These are phyloP conservation scores for Rissa tridactyla DNA, from an alignment of 2,113 vertebrate genomes.

Conservation along the genomic window DNA sequence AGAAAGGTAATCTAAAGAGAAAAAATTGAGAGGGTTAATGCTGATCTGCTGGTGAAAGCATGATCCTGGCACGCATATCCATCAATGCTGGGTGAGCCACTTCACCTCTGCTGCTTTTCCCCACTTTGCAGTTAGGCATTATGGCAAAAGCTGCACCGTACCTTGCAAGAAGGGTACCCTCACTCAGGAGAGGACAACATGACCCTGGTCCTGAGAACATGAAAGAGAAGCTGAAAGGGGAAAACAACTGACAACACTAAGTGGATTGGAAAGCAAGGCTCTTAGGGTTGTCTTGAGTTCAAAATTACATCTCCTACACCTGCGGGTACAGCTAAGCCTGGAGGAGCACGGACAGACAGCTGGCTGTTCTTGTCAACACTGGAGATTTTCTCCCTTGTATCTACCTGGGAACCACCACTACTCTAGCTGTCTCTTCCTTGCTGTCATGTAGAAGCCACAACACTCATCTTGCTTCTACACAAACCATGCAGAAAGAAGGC, in stretches of 20 bases:
- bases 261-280: neutral
- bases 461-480: accelerated
- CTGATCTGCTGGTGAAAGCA: neutral
- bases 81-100: neutral
- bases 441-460: neutral
- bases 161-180: neutral
- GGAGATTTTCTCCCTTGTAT: neutral
- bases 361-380: neutral
- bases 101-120: neutral
- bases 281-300: neutral
- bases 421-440: neutral
- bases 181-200: neutral
- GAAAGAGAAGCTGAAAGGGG: neutral
- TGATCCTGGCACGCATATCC: neutral
- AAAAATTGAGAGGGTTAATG: neutral
- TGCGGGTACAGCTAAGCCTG: accelerated
- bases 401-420: neutral
- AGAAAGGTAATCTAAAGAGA: slow-evolving; percentile 86
- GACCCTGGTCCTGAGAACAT: neutral
- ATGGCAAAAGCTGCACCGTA: neutral
- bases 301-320: neutral
- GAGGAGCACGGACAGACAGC: neutral
- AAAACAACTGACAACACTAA: neutral
- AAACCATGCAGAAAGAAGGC: accelerated
- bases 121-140: neutral